Evolutionary conservation across 1,140 invertebrate species (phyloP).

Genomic region (Metopolophium dirhodum): DNA sequence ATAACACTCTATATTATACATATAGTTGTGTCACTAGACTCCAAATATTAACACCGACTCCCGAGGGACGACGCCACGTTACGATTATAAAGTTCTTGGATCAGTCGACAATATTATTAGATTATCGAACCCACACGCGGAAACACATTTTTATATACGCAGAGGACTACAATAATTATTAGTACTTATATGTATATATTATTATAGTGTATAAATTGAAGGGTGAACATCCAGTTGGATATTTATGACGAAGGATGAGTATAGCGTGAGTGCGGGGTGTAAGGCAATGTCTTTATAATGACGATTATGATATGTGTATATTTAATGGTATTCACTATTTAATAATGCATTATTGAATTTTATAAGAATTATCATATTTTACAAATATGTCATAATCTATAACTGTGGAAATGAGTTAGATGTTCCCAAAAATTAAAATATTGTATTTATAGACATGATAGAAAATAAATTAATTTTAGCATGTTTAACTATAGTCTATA

Average conservation of each 20-base stretch:
- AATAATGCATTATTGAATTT: neutral
- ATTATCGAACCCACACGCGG: slow-evolving; percentile 32
- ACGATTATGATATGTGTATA: neutral
- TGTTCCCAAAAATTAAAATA: too few relatives aligned
- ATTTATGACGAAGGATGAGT: neutral
- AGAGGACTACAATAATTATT: neutral
- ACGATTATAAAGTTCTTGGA: slow-evolving; percentile 16
- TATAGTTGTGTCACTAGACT: neutral
- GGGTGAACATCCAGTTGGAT: neutral
- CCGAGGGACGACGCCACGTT: neutral
- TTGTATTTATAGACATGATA: too few relatives aligned
- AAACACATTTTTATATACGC: neutral
- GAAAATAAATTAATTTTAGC: too few relatives aligned
- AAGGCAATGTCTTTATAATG: neutral
- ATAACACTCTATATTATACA: neutral
- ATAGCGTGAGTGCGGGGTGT: neutral
- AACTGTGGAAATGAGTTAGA: too few relatives aligned
- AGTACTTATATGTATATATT: neutral
- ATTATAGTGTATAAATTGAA: neutral
- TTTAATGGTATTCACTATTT: neutral
- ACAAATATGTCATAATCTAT: neutral
- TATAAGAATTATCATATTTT: neutral
- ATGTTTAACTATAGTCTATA: too few relatives aligned
- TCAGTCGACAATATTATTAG: slow-evolving; percentile 17
- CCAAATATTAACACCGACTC: neutral